These are phyloP conservation scores for Mesoligia furuncula DNA, from an alignment of 2,888 invertebrate species.

Conservation along the genomic window DNA sequence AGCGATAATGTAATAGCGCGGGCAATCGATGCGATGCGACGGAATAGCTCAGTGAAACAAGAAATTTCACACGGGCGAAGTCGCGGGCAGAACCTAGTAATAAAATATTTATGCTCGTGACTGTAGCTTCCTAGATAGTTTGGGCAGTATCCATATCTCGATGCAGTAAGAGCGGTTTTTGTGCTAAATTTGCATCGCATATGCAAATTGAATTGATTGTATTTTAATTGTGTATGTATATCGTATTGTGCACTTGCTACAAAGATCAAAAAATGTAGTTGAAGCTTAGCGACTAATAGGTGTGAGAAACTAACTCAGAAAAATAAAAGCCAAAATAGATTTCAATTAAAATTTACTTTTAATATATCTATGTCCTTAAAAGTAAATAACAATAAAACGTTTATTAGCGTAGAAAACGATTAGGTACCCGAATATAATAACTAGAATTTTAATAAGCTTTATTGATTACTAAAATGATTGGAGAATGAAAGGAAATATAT, in stretches of 20 bases:
- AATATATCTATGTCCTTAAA: conserved; percentile 79
- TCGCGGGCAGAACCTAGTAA: too few relatives aligned
- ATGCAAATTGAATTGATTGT: too few relatives aligned
- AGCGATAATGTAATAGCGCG: too few relatives aligned
- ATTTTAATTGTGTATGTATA: too few relatives aligned
- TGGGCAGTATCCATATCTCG: not conserved
- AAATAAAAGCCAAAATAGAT: conserved; percentile 43
- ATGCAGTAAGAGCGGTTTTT: not conserved
- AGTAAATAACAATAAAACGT: conserved; percentile 83
- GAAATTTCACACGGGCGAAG: too few relatives aligned
- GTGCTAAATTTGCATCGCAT: not conserved
- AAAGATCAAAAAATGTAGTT: not conserved
- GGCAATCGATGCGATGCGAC: too few relatives aligned
- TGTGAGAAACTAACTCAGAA: not conserved
- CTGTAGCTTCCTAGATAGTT: too few relatives aligned
- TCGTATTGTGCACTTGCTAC: too few relatives aligned
- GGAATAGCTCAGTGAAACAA: too few relatives aligned
- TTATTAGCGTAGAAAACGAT: conserved; percentile 70
- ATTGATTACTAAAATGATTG: conserved; percentile 51
- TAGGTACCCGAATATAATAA: conserved; percentile 64
- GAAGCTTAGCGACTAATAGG: not conserved
- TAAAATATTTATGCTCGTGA: too few relatives aligned
- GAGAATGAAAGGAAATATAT: conserved; percentile 40
- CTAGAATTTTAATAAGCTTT: conserved; percentile 63
- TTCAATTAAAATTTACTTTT: conserved; percentile 74